Evolutionary conservation across 1,140 invertebrate genomes (phyloP), one percentile per base, ranked within the genome.

Genomic region (Trichonephila clavata): DNA sequence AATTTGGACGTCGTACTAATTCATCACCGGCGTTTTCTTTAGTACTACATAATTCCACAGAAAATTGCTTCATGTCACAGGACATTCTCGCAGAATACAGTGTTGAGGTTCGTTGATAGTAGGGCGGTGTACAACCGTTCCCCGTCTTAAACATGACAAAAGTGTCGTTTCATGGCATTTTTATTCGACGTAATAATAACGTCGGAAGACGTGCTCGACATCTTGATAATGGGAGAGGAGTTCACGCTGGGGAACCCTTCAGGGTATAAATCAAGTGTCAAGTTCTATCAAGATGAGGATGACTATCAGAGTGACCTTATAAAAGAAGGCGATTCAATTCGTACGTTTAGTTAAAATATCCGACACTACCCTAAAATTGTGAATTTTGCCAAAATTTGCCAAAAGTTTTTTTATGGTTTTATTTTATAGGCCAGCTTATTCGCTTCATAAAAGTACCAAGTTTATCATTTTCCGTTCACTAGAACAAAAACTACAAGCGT

Each of bases 131-230:
- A 84, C 83, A 84, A 59, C 59, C 18, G 86, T 61, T 61, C 59
- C 60, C 61, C 39, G 86, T 87, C 86, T 57, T 63, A 87, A 87
- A 87, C 86, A 77, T 89, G 87, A 89, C 87, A 89, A 27, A 89
- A 89, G 32, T 89, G 65, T 89, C 87, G 57, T 68, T 59, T 77
- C 32, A 77, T 89, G 87, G 71, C 87, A 59, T 89, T 71, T 71
- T 89, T 89, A 89, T 77, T 89, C 87, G 65, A 71, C 43, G 20
- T 57, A 89, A 68, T 89, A 68, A 89, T 89, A 77, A 50, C 43
- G 65, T 57, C 63, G 87, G 65, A 18, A 50, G 32, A 89, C 87
- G 87, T 89, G 86, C 13, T 65, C 86, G 59, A n/a, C 59, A 87
- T 77, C 63, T 39, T 50, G 65, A 68, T 68, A 63, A 63, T 87